Conservation (phyloP, 1,140 invertebrate genomes). For the Cyphomyrmex costatus region DNA sequence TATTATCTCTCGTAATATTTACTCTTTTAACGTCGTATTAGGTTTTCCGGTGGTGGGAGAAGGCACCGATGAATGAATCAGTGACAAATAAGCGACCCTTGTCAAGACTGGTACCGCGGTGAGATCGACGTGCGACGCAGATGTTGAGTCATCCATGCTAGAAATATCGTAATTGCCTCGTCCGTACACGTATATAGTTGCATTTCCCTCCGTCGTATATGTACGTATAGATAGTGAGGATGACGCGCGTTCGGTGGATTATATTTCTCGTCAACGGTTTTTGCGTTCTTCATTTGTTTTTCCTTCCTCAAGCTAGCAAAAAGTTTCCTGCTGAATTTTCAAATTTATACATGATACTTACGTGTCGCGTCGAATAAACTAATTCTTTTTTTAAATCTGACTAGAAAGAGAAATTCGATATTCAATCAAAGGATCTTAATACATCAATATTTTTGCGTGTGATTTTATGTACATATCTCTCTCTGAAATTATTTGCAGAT, state of each 20-base stretch:
- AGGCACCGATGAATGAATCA: slow-evolving; percentile 28
- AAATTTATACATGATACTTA: background rate
- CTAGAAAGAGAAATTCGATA: background rate
- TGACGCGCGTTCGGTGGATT: slow-evolving; percentile 58
- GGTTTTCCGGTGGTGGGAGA: background rate
- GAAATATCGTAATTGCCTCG: slow-evolving; percentile 66
- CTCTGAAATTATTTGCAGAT: too few species aligned
- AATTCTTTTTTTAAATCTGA: background rate
- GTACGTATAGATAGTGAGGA: background rate
- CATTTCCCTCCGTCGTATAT: slow-evolving; percentile 1
- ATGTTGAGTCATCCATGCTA: slow-evolving; percentile 69
- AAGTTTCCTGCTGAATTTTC: background rate
- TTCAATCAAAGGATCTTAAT: too few species aligned
- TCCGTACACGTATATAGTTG: background rate
- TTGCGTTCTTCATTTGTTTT: background rate
- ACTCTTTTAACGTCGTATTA: slow-evolving; percentile 30
- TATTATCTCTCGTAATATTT: slow-evolving; percentile 39
- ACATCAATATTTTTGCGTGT: too few species aligned
- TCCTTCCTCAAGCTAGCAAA: background rate
- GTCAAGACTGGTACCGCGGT: slow-evolving; percentile 61
- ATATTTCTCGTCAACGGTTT: background rate
- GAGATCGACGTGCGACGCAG: slow-evolving; percentile 51
- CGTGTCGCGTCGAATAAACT: background rate
- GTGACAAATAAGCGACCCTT: slow-evolving; percentile 46
- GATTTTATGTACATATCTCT: too few species aligned